Percentiles rank a stretch among this genome's conserved stretches.
phyloP scores from a whole-genome alignment of 2,888 invertebrate genomes.

The Chrysina gloriosa region DNA sequence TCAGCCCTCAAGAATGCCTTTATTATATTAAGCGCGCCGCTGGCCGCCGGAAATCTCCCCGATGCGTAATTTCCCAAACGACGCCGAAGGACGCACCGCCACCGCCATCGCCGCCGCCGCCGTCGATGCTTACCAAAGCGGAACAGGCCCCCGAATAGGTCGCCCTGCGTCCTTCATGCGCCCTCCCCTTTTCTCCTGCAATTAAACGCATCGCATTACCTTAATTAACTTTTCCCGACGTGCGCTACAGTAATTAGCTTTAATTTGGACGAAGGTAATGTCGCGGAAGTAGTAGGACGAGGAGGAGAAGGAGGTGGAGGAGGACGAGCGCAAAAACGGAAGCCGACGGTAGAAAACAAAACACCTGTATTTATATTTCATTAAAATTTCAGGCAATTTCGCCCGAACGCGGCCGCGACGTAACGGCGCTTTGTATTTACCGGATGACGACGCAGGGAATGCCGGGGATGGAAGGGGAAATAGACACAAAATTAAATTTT shows the following conservation, averaged over 20 bases:
- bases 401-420: background rate
- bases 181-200: background rate
- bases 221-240: slow-evolving; percentile 33
- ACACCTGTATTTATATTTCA: slow-evolving; percentile 40
- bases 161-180: slow-evolving; percentile 2
- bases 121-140: too few species aligned
- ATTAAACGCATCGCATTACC: slow-evolving; percentile 38
- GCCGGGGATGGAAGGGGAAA: slow-evolving; percentile 3
- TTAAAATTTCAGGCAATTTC: slow-evolving; percentile 35
- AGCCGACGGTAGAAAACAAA: slow-evolving; percentile 11
- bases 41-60: background rate
- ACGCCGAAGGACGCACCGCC: slow-evolving; percentile 19
- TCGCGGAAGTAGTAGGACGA: slow-evolving; percentile 21
- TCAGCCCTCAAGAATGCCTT: slow-evolving; percentile 45
- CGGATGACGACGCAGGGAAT: background rate
- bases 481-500: slow-evolving; percentile 38
- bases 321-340: background rate
- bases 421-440: background rate
- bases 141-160: too few species aligned
- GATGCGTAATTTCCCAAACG: slow-evolving; percentile 26
- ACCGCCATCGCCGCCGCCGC: background rate
- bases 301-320: too few species aligned
- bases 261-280: slow-evolving; percentile 26
- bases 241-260: slow-evolving; percentile 26
- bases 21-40: slow-evolving; percentile 33